phyloP scores from a whole-genome alignment of 1,140 invertebrate species.

The Coelopa frigida region DNA sequence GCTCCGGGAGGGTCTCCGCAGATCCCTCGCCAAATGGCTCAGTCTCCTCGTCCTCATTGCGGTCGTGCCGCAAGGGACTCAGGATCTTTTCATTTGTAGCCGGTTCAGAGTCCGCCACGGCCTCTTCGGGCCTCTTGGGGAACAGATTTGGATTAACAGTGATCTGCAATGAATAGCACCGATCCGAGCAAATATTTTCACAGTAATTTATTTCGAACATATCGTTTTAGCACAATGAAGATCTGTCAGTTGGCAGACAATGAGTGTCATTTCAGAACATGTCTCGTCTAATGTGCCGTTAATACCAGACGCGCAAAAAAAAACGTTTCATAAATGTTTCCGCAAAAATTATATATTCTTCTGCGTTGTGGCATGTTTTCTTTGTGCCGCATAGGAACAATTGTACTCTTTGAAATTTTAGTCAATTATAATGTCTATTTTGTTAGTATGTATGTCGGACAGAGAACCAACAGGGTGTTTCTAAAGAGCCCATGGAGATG shows the following conservation, averaged over 20 bases:
- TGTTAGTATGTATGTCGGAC: no score
- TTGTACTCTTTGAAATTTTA: no score
- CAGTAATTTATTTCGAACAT: no score
- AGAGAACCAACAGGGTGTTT: no score
- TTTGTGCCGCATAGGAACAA: no score
- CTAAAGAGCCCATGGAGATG: no score
- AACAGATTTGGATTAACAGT: constrained; percentile 39
- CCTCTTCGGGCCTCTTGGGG: constrained; percentile 27
- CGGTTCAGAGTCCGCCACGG: neutral
- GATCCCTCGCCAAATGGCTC: neutral
- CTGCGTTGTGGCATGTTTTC: no score
- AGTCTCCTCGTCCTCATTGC: neutral
- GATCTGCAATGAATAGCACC: constrained; percentile 20
- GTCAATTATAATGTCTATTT: no score
- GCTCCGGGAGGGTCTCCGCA: neutral
- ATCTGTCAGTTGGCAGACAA: constrained; percentile 1
- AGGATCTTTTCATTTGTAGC: neutral
- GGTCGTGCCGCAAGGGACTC: neutral
- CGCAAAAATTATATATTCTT: no score
- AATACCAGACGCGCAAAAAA: constrained; percentile 8
- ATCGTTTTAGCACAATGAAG: no score
- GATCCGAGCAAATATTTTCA: neutral
- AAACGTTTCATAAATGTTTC: neutral
- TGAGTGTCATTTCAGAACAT: constrained; percentile 33
- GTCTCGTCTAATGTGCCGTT: constrained; percentile 35